A percentile compares a stretch with the other conserved stretches of the same genome.
Conservation (phyloP, 2,797 vertebrate species). For the Hafferia zeledoni region DNA sequence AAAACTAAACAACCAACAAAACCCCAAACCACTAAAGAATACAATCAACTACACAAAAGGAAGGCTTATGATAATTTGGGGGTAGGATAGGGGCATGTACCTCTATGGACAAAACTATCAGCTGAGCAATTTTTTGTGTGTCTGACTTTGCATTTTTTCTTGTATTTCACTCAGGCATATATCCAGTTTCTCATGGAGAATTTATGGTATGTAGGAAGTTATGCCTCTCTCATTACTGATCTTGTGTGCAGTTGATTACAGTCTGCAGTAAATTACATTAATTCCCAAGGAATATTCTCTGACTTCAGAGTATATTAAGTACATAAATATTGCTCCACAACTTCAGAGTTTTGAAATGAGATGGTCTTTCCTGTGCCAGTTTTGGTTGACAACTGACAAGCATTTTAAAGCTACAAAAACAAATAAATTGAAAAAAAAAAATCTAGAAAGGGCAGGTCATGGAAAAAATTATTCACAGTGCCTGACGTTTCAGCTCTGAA, state of each 20-base stretch:
- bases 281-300: conserved; percentile 10
- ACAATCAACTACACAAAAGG: background rate
- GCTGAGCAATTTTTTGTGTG: background rate
- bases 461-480: background rate
- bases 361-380: background rate
- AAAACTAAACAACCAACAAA: background rate
- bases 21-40: background rate
- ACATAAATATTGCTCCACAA: background rate
- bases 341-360: background rate
- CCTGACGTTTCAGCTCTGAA: background rate
- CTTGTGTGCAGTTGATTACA: background rate
- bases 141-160: background rate
- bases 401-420: background rate
- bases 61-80: background rate
- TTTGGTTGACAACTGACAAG: background rate
- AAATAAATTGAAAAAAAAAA: background rate
- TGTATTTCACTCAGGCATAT: background rate
- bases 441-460: background rate
- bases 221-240: background rate
- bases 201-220: conserved; percentile 20
- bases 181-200: background rate
- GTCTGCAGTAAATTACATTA: background rate
- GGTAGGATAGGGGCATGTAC: background rate
- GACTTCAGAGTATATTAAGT: background rate
- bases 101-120: background rate